Percentiles rank a stretch among this genome's conserved stretches.
phyloP scores from a whole-genome alignment of 37 sponge, comb jelly and placozoan species.

The Oscarella lobularis region DNA sequence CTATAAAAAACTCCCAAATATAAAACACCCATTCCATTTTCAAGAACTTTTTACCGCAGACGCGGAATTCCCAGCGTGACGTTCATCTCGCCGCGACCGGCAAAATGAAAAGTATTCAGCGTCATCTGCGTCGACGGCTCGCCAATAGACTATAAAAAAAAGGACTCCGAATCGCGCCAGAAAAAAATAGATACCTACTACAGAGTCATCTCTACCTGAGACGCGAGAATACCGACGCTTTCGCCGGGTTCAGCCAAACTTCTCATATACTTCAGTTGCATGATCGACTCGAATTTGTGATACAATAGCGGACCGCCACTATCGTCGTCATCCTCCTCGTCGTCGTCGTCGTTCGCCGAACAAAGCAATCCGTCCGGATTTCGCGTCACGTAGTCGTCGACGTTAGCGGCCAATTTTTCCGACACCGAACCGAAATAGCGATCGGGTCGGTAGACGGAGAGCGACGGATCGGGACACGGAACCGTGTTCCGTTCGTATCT shows the following conservation, averaged over 20 bases:
- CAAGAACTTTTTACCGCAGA: conserved; percentile 30
- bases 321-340: neutral
- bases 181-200: neutral
- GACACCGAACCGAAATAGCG: conserved; percentile 65
- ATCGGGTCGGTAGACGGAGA: conserved; percentile 37
- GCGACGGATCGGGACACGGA: conserved; percentile 44
- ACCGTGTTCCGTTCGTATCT: too few species aligned
- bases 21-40: neutral
- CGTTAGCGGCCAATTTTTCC: conserved; percentile 23
- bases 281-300: conserved; percentile 48
- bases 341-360: neutral
- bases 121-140: conserved; percentile 99
- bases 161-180: too few species aligned
- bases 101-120: conserved; percentile 97
- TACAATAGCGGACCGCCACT: neutral
- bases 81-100: conserved; percentile 96
- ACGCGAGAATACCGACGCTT: conserved; percentile 84
- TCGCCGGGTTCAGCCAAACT: conserved; percentile 84
- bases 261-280: conserved; percentile 59
- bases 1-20: conserved; percentile 17
- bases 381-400: neutral
- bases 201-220: conserved; percentile 53
- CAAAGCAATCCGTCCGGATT: neutral
- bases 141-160: conserved; percentile 56
- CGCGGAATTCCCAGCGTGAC: conserved; percentile 96